Conservation (phyloP, 2,888 invertebrate genomes). For the Petrophora chlorosata region DNA sequence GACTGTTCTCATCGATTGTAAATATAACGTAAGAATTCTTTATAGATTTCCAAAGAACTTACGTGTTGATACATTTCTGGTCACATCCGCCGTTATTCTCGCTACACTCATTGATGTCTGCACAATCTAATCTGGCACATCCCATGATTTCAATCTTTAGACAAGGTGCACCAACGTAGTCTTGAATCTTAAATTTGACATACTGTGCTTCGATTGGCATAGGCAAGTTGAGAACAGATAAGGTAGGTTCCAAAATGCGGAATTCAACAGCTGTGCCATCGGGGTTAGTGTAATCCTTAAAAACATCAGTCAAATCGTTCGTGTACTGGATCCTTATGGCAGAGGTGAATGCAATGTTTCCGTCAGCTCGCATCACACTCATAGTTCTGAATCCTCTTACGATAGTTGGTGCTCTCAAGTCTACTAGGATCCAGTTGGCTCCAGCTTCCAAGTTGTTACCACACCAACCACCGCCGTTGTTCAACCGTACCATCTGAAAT, state of each 20-base stretch:
- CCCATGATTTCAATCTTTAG: constrained; percentile 96
- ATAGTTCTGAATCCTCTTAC: constrained; percentile 95
- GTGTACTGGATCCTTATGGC: constrained; percentile 95
- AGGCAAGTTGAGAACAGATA: constrained; percentile 95
- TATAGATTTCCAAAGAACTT: constrained; percentile 43
- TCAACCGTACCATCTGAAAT: constrained; percentile 90
- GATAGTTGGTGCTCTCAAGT: constrained; percentile 94
- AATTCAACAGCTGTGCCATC: constrained; percentile 97
- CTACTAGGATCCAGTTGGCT: constrained; percentile 94
- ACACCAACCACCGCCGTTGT: constrained; percentile 94
- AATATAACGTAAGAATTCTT: background rate
- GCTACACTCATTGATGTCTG: constrained; percentile 94
- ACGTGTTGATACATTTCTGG: constrained; percentile 94
- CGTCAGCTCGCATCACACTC: constrained; percentile 92
- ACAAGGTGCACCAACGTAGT: constrained; percentile 94
- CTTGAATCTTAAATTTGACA: constrained; percentile 92
- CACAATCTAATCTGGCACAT: constrained; percentile 94
- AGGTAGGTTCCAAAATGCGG: constrained; percentile 93
- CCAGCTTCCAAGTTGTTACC: constrained; percentile 93
- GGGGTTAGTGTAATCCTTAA: constrained; percentile 95
- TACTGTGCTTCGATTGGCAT: constrained; percentile 96
- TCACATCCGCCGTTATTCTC: constrained; percentile 95
- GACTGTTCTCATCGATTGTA: no score
- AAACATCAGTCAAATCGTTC: constrained; percentile 93
- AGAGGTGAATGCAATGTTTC: constrained; percentile 93